Evolutionary conservation across 2,113 vertebrate species (phyloP), one percentile per base, ranked within the genome.

Genomic region (Carollia perspicillata): DNA sequence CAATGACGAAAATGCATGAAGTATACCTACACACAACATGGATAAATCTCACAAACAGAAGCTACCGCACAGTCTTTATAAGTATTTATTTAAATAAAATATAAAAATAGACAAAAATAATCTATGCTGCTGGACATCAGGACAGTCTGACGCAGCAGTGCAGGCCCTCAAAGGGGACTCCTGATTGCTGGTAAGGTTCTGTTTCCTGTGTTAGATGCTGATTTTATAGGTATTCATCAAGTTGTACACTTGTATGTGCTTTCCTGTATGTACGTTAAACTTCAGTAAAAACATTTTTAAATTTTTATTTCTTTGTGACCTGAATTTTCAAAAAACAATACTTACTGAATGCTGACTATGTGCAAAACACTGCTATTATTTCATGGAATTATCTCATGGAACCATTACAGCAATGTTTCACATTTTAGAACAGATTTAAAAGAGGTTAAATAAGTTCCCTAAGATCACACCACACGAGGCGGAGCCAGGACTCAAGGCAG

Each of bases 321-420:
- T 79, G 40, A 90, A 47, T 78, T 92, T 94, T 66, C 58, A 55
- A 87, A 87, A 87, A 95, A 74, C 12, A 75, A n/a, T 28, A 42
- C 22, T 93, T 66, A 79, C 0, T 63, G 42, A 83, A n/a, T 65
- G 42, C 35, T 81, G 51, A 65, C 40, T 74, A 68, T 35, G 4
- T 60, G 8, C 53, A n/a, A 90, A 44, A 58, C 20, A 86, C 37
- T 58, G 11, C 44, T 79, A 49, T 44, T 74, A 92, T 37, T 42
- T 89, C 28, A 71, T 30, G 4, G 28, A 92, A 94, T 55, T 78
- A 72, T 79, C 44, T 83, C 42, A 14, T 28, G 4, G 26, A 58
- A 60, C 35, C 84, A 84, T 58, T 42, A 81, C 12, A 85, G 37
- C 63, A 71, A 47, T 66, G 55, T 85, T 75, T 71, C 9, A 81